These are phyloP conservation scores for Tichodroma muraria DNA, from an alignment of 2,113 vertebrate genomes.

Conservation along the genomic window DNA sequence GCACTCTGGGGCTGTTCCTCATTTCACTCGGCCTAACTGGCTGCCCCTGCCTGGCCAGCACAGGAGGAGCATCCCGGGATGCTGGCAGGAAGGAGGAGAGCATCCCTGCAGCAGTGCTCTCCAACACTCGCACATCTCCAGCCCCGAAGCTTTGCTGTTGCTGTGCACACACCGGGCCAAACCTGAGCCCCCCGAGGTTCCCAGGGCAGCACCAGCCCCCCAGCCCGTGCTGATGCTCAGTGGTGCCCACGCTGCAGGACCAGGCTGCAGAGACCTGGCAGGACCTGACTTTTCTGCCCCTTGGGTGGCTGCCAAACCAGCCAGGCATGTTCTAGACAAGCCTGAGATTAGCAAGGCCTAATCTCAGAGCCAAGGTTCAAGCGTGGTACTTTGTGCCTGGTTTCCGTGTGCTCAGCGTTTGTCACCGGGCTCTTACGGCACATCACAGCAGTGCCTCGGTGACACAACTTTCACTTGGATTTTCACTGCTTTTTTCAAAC, in stretches of 20 bases:
- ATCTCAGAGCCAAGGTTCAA: background rate
- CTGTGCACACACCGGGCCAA: background rate
- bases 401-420: background rate
- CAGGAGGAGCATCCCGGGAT: background rate
- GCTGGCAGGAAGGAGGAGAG: background rate
- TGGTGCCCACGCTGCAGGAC: background rate
- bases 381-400: background rate
- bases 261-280: background rate
- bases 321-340: background rate
- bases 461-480: background rate
- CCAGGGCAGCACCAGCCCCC: background rate
- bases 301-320: background rate
- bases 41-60: background rate
- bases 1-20: background rate
- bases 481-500: no score
- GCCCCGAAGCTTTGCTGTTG: background rate
- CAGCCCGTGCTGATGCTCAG: background rate
- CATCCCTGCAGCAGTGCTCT: rapidly evolving
- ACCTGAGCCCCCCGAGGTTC: background rate
- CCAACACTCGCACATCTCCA: background rate
- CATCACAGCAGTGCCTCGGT: background rate
- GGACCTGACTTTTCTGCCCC: background rate
- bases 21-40: rapidly evolving
- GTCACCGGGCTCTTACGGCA: rapidly evolving
- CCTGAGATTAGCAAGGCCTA: background rate